Conservation (phyloP, 2,888 invertebrate genomes). For the Hemaris fuciformis region DNA sequence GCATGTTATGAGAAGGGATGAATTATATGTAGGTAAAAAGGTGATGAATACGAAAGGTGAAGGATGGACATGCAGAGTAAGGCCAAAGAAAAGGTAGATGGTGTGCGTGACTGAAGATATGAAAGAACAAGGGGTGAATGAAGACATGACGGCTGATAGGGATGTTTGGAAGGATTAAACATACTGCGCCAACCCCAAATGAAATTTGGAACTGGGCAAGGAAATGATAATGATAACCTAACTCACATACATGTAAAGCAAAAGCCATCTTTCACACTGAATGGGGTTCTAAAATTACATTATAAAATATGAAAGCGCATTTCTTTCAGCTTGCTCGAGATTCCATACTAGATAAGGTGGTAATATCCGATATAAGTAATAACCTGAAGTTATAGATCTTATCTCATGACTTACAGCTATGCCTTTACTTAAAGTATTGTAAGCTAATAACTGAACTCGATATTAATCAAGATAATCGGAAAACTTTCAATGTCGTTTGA, state of each 20-base stretch:
- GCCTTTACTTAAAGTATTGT: not conserved
- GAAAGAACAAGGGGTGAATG: too few relatives aligned
- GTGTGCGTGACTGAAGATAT: too few relatives aligned
- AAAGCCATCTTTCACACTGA: not conserved
- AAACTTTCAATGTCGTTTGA: not conserved
- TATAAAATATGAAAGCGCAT: constrained; percentile 4
- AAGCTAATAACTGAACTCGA: not conserved
- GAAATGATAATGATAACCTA: too few relatives aligned
- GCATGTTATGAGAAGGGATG: too few relatives aligned
- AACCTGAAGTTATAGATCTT: constrained; percentile 1
- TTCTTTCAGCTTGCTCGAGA: constrained; percentile 5
- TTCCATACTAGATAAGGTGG: constrained; percentile 6
- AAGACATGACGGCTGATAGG: too few relatives aligned
- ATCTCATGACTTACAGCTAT: constrained; percentile 4
- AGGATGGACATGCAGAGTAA: too few relatives aligned
- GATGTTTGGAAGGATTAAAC: too few relatives aligned
- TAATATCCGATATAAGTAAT: constrained; percentile 16
- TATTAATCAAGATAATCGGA: not conserved
- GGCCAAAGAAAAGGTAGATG: too few relatives aligned
- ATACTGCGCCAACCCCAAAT: too few relatives aligned
- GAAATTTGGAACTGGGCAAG: too few relatives aligned
- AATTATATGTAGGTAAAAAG: too few relatives aligned
- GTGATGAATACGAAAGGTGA: too few relatives aligned
- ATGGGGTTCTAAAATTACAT: not conserved
- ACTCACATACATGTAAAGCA: not conserved